Evolutionary conservation across 2,113 vertebrate genomes (phyloP).

Genomic region (Setophaga petechia): DNA sequence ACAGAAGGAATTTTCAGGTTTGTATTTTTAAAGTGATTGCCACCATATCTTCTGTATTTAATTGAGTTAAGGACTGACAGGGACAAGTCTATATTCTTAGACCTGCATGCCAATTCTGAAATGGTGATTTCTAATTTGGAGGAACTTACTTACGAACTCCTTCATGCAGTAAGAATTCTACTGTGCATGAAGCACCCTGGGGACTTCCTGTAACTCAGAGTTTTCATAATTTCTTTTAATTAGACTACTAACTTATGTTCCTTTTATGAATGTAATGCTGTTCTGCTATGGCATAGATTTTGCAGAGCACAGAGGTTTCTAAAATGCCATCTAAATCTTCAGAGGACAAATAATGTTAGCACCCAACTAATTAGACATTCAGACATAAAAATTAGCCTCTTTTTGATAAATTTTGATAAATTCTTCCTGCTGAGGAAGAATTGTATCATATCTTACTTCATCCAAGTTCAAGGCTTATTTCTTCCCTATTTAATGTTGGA

Average conservation of each 20-base stretch:
- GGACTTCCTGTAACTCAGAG: neutral
- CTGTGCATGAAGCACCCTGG: neutral
- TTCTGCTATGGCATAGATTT: neutral
- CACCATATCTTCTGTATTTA: neutral
- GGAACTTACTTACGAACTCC: neutral
- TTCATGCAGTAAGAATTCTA: neutral
- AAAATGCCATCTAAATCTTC: neutral
- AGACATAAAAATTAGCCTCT: neutral
- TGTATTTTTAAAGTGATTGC: neutral
- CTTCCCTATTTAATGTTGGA: neutral
- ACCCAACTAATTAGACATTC: neutral
- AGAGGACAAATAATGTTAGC: neutral
- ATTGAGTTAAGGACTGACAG: neutral
- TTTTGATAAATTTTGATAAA: neutral
- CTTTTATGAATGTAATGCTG: neutral
- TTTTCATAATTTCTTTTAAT: constrained; percentile 9
- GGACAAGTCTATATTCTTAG: neutral
- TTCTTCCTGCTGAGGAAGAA: neutral
- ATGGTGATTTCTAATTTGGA: neutral
- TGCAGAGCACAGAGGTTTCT: neutral
- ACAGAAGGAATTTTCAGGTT: neutral
- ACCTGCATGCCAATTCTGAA: neutral
- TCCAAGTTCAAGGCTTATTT: neutral
- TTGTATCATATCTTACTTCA: neutral
- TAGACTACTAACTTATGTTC: neutral